phyloP scores from a whole-genome alignment of 2,113 vertebrate genomes.

The Cochlearius cochlearius region DNA sequence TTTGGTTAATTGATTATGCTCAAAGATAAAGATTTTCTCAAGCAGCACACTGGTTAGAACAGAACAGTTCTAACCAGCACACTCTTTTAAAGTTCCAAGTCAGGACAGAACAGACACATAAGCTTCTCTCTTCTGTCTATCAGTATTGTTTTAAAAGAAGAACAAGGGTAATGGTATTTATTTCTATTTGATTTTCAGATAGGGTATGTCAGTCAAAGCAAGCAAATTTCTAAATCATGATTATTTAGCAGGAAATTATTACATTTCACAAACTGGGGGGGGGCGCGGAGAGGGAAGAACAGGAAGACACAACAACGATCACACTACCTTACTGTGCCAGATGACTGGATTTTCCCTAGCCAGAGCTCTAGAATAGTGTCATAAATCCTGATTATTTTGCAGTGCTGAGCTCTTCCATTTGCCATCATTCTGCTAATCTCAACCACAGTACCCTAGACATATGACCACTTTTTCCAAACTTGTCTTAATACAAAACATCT shows the following conservation, averaged over 20 bases:
- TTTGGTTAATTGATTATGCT: background rate
- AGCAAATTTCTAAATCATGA: background rate
- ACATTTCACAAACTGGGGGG: background rate
- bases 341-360: background rate
- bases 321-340: background rate
- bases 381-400: background rate
- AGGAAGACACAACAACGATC: rapidly evolving
- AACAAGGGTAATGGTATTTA: background rate
- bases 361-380: background rate
- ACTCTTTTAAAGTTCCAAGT: background rate
- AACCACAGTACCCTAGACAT: background rate
- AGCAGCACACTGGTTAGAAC: background rate
- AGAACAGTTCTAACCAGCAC: background rate
- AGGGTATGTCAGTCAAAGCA: background rate
- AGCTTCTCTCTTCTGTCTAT: background rate
- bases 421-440: background rate
- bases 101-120: background rate
- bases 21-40: background rate
- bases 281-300: background rate
- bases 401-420: background rate
- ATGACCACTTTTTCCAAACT: background rate
- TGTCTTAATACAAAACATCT: background rate
- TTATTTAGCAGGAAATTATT: background rate
- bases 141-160: background rate
- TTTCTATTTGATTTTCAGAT: background rate